Conservation (phyloP, 2,888 invertebrate genomes). For the Alloscopus bannaensis region DNA sequence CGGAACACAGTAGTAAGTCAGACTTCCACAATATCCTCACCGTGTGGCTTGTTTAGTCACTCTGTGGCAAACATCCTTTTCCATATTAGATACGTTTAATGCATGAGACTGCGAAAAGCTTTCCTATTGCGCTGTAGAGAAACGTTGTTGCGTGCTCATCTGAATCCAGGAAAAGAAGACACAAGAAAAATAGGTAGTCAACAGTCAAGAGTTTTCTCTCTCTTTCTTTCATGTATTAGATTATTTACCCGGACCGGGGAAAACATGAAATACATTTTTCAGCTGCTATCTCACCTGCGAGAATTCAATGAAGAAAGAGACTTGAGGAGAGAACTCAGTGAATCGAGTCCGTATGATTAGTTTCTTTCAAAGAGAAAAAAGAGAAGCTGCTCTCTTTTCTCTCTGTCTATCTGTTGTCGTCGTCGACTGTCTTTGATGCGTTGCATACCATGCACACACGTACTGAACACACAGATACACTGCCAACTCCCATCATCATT, state of each 20-base stretch:
- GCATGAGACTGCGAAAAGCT: too few relatives aligned
- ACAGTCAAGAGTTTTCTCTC: constrained; percentile 7
- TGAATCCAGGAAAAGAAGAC: neutral
- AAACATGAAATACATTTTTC: constrained; percentile 21
- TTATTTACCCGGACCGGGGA: too few relatives aligned
- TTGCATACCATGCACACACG: too few relatives aligned
- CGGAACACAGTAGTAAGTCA: too few relatives aligned
- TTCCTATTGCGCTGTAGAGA: too few relatives aligned
- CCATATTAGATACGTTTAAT: too few relatives aligned
- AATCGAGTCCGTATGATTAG: constrained; percentile 36
- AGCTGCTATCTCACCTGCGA: constrained; percentile 39
- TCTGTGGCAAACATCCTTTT: too few relatives aligned
- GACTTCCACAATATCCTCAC: too few relatives aligned
- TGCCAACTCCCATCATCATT: constrained; percentile 29
- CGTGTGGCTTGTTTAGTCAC: too few relatives aligned
- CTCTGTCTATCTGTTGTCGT: neutral
- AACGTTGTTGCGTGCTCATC: too few relatives aligned
- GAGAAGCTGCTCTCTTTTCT: neutral
- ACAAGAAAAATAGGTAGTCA: neutral
- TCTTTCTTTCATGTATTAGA: constrained; percentile 4
- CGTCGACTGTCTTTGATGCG: constrained; percentile 14
- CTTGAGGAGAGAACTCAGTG: neutral
- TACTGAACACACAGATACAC: too few relatives aligned
- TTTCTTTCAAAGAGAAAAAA: constrained; percentile 32
- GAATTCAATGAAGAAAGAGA: constrained; percentile 9